Evolutionary conservation across 1,140 invertebrate species (phyloP), one percentile per base, ranked within the genome.

Genomic region (Achatina immaculata): DNA sequence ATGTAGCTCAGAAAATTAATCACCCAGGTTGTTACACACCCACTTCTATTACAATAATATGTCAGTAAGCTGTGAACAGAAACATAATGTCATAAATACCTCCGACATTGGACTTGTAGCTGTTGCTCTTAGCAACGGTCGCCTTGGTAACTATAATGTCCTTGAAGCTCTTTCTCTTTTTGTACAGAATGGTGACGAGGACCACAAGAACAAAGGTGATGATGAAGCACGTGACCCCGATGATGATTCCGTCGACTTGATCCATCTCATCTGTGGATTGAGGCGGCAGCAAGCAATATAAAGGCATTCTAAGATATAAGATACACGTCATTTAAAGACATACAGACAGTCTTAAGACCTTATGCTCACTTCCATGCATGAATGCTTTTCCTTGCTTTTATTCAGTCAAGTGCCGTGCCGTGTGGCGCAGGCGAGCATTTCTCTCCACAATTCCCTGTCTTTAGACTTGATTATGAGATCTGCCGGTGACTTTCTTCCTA

Each of bases 71-170:
- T n/a, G n/a, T n/a, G n/a, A n/a, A n/a, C n/a, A n/a, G n/a, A n/a
- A n/a, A n/a, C n/a, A n/a, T n/a, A n/a, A n/a, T n/a, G n/a, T n/a
- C n/a, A n/a, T n/a, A n/a, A n/a, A 68, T 83, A 90, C 89, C 88
- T 85, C 89, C 89, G 21, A 90, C 86, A 62, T 87, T 90, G 31
- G 89, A 90, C 68, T 90, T 90, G 84, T 90, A 90, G 77, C 87
- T 89, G 84, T 90, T 90, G 82, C 88, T 90, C 81, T 90, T 90
- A 45, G 87, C 86, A 55, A 89, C 89, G 11, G 85, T 85, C 43
- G 88, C 85, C 80, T 89, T 89, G 43, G 86, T 86, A 78, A 89
- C 88, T n/a, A 89, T 88, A 42, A 90, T 88, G 74, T 87, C 88
- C 48, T 86, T 85, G 78, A 90, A 89, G 66, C 85, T 88, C 51